Evolutionary conservation across 92 coral and sea anemone species (phyloP), one percentile per base, ranked within the genome.

Genomic region (Phymanthus crucifer): DNA sequence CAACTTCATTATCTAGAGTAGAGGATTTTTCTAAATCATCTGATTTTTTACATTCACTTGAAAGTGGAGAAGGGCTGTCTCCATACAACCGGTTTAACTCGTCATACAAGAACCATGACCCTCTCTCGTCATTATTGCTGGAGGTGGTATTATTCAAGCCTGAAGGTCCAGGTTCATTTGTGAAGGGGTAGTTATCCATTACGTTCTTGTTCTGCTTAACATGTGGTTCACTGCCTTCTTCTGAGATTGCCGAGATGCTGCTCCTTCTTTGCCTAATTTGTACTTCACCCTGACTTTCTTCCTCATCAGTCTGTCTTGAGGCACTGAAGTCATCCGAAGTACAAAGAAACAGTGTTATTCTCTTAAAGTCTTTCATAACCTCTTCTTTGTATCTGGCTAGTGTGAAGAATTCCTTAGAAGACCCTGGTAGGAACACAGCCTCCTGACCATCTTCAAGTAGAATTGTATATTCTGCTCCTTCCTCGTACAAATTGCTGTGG

Each of bases 351-450:
- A 79, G 45, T 26, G 50, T 79, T 32, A 79, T 79, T 69, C 68
- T 66, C 57, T 79, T 67, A 33, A 67, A 79, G 66, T 79, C 83
- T 34, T 66, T 79, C 33, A 46, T 18, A 36, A 79, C 34, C 18
- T 47, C 76, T 66, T 29, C 83, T 40, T 70, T 79, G 3, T 56
- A 56, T 6, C 32, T 50, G 18, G 72, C 40, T 32, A 88, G 80
- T 34, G 32, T 52, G 56, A 88, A 88, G 45, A 79, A 82, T 32
- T 87, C 89, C 74, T 78, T 84, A 3, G 48, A 56, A 24, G 85
- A 47, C 13, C 89, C 94, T 37, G 89, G 89, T 67, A 87, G 40
- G 71, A 90, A 90, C 36, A 58, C 36, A 24, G 91, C 89, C 46
- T 81, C 86, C 50, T 81, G 83, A 16, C 86, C 85, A 78, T 91